These are phyloP conservation scores for Ephydatia muelleri DNA, from an alignment of 37 sponge, comb jelly and placozoan species.

Conservation along the genomic window DNA sequence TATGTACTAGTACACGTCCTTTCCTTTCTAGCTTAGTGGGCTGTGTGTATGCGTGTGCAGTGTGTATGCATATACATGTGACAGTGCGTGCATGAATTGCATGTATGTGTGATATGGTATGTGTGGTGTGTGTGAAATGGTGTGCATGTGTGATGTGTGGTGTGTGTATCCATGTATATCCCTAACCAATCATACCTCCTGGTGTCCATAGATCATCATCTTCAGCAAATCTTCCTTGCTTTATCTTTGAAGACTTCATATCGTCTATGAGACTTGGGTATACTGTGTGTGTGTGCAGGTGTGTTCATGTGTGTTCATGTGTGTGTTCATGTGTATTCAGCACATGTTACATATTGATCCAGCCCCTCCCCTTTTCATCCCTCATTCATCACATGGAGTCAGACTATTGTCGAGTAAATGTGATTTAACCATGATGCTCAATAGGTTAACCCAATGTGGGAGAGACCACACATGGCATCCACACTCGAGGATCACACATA, in stretches of 20 bases:
- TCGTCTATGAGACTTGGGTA: slow-evolving; percentile 37
- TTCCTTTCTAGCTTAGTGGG: too few relatives aligned
- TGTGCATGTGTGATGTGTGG: background rate
- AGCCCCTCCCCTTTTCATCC: too few relatives aligned
- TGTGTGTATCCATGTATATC: background rate
- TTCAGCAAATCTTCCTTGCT: slow-evolving; percentile 2
- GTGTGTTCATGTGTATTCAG: too few relatives aligned
- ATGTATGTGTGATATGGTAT: too few relatives aligned
- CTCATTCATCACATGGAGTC: too few relatives aligned
- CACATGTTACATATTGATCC: background rate
- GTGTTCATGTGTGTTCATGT: too few relatives aligned
- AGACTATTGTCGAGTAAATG: too few relatives aligned
- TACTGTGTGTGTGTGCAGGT: slow-evolving; percentile 8
- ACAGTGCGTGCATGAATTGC: background rate
- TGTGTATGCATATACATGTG: background rate
- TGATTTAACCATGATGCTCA: too few relatives aligned
- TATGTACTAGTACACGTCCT: too few relatives aligned
- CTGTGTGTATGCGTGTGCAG: background rate
- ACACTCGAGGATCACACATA: too few relatives aligned
- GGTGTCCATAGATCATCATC: slow-evolving; percentile 57
- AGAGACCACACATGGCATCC: too few relatives aligned
- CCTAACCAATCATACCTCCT: slow-evolving; percentile 18
- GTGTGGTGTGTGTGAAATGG: background rate
- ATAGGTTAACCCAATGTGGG: too few relatives aligned
- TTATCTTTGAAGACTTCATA: background rate